Evolutionary conservation across 2,888 invertebrate species (phyloP), one percentile per base, ranked within the genome.

Genomic region (Zootermopsis nevadensis): DNA sequence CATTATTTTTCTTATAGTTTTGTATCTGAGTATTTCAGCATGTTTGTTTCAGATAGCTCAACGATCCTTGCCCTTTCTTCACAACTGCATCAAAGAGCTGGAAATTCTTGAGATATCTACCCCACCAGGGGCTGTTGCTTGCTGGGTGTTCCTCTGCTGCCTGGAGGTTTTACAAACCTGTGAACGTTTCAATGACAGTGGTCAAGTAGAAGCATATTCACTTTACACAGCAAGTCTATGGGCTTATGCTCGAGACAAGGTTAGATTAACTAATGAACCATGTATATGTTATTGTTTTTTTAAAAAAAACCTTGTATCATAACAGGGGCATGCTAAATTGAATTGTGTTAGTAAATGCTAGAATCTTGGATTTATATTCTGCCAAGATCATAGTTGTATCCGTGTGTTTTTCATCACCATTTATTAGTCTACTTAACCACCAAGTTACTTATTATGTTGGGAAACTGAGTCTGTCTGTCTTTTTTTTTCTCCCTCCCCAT

Each of bases 141-240:
- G 97, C 88, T 99, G 98, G 98, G 94, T 97, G 83, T 97, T 98
- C 88, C 92, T 98, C 0, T 97, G 97, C 84, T 96, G 96, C 84
- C 92, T 97, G 84, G 98, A 98, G 90, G 96, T 97, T 1, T 90
- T 98, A 82, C 93, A 95, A 80, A 94, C 95, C 1, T 97, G 97
- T 89, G 95, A 96, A 86, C 91, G 91, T 66, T 86, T 83, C 80
- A 84, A 82, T 24, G 86, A 86, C 67, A 84, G 84, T 74, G 85
- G 84, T 92, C 93, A 89, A 84, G 87, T 90, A 6, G 94, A 95
- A 87, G 93, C 94, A 84, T 97, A 96, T 88, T 96, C 97, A 67
- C 92, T 95, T 53, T 94, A 95, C 87, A 97, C 97, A 84, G 98
- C 97, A 74, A 94, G 94, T 80, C 92, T 97, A 42, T 95, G 97